Conservation (phyloP, 2,113 vertebrate genomes). For the Sinosuthora webbiana region DNA sequence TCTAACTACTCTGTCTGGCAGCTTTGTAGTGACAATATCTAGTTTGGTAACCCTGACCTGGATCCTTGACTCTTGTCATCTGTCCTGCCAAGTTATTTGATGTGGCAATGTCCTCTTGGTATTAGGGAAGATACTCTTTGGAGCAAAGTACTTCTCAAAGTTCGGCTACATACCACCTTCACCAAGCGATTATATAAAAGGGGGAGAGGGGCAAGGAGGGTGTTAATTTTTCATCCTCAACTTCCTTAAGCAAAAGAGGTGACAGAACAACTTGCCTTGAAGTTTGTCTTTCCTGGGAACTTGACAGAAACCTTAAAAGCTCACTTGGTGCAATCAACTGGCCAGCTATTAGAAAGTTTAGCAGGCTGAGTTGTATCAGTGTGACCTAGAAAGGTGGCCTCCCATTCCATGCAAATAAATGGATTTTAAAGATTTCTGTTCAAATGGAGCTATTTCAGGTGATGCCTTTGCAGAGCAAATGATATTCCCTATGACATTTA, state of each 20-base stretch:
- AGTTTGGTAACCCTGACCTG: background rate
- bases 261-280: background rate
- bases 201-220: background rate
- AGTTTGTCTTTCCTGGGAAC: background rate
- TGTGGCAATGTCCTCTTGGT: background rate
- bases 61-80: background rate
- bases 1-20: background rate
- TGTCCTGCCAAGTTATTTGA: background rate
- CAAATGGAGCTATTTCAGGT: background rate
- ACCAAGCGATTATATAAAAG: background rate
- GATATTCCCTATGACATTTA: background rate
- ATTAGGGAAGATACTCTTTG: background rate
- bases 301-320: background rate
- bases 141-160: background rate
- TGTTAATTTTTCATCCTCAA: background rate
- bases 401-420: background rate
- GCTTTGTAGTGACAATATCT: background rate
- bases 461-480: background rate
- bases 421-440: background rate
- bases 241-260: background rate
- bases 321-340: background rate
- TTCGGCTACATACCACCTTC: background rate
- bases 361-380: background rate
- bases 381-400: background rate
- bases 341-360: background rate